A percentile compares a stretch with the other conserved stretches of the same genome.
Conservation (phyloP, 2,888 invertebrate genomes). For the Lepidochrysops patricia region DNA sequence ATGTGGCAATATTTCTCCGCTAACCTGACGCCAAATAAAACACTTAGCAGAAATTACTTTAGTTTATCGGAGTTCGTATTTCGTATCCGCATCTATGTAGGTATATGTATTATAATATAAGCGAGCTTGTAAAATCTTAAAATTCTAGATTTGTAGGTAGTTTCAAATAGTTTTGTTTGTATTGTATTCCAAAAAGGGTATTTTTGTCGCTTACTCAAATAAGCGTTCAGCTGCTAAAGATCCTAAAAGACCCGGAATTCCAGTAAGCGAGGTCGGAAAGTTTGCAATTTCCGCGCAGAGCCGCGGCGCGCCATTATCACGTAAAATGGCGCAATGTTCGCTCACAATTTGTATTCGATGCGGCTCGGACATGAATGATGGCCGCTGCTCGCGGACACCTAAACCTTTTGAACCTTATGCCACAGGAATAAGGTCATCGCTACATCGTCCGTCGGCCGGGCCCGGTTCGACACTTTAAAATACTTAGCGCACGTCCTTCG, state of each 20-base stretch:
- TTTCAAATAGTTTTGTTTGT: too few relatives aligned
- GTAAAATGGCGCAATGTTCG: constrained; percentile 6
- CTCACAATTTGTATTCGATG: constrained; percentile 15
- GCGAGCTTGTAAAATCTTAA: too few relatives aligned
- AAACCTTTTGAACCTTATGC: neutral
- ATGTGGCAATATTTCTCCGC: constrained; percentile 1
- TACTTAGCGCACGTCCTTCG: neutral
- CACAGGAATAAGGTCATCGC: neutral
- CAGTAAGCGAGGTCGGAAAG: neutral
- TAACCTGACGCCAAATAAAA: constrained; percentile 9
- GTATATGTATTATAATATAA: too few relatives aligned
- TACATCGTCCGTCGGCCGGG: neutral
- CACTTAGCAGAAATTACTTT: constrained; percentile 6
- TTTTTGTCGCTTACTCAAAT: neutral
- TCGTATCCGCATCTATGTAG: too few relatives aligned
- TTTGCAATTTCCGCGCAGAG: neutral
- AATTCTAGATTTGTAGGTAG: too few relatives aligned
- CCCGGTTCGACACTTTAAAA: constrained; percentile 8
- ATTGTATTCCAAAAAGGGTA: neutral
- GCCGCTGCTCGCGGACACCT: neutral
- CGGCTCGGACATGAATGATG: constrained; percentile 6
- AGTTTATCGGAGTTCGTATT: neutral
- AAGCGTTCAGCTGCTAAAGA: neutral
- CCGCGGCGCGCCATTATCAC: neutral
- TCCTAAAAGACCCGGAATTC: neutral